These are phyloP conservation scores for Otocyon megalotis DNA, from an alignment of 2,113 vertebrate species.

Conservation along the genomic window DNA sequence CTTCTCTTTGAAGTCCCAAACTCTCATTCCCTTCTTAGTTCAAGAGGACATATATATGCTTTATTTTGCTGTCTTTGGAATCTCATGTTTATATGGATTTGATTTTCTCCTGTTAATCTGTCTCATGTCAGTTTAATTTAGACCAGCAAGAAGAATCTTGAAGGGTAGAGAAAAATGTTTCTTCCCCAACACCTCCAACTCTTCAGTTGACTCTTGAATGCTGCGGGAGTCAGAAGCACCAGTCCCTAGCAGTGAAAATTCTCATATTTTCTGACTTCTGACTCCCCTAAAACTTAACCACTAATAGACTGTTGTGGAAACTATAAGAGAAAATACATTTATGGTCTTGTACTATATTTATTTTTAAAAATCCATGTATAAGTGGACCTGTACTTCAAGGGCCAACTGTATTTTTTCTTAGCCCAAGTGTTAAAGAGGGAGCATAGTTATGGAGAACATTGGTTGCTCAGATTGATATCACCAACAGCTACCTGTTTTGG, in stretches of 20 bases:
- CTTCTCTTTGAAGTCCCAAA: neutral
- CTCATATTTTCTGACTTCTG: neutral
- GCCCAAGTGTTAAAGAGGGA: neutral
- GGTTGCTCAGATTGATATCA: rapidly evolving
- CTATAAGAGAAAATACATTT: neutral
- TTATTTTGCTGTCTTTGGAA: neutral
- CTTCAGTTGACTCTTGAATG: neutral
- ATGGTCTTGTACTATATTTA: neutral
- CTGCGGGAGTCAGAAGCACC: neutral
- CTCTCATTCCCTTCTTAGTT: neutral
- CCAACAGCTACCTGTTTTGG: no score
- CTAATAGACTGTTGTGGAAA: neutral
- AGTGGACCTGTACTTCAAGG: neutral
- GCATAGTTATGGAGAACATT: rapidly evolving
- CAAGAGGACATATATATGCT: neutral
- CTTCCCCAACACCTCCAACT: neutral
- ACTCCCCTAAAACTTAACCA: neutral
- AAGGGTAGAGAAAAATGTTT: neutral
- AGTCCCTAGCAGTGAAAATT: neutral
- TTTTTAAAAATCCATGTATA: neutral
- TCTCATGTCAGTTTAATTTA: neutral
- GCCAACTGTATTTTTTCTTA: neutral
- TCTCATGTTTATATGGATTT: neutral
- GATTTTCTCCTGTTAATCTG: neutral
- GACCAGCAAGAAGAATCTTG: neutral